These are phyloP conservation scores for Tineola bisselliella DNA, from an alignment of 2,888 invertebrate species.

Conservation along the genomic window DNA sequence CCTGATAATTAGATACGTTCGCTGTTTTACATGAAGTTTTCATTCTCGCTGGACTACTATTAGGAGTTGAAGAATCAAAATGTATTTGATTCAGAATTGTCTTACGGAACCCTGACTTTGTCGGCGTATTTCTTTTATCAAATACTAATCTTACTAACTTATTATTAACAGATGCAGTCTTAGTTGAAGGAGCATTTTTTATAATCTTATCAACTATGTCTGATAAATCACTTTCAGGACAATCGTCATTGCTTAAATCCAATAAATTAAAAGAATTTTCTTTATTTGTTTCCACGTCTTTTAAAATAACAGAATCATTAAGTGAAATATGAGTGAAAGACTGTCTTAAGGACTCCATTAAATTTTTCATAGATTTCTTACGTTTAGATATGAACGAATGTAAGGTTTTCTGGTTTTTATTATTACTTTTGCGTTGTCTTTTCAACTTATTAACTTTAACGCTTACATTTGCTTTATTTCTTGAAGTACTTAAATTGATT, in stretches of 20 bases:
- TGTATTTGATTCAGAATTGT: conserved; percentile 28
- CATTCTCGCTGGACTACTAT: conserved; percentile 33
- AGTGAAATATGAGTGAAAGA: conserved; percentile 32
- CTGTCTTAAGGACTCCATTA: conserved; percentile 25
- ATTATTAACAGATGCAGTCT: conserved; percentile 41
- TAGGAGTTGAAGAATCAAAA: conserved; percentile 52
- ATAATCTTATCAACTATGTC: conserved; percentile 50
- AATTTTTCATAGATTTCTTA: conserved; percentile 29
- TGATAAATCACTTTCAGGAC: conserved; percentile 39
- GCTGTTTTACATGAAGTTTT: conserved; percentile 22
- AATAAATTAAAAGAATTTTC: conserved; percentile 34
- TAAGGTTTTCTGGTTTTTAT: conserved; percentile 42
- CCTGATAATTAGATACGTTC: conserved; percentile 29
- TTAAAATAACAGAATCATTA: not conserved
- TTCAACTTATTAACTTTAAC: conserved; percentile 48
- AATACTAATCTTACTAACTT: conserved; percentile 46
- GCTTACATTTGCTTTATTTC: conserved; percentile 41
- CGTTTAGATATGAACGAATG: conserved; percentile 49
- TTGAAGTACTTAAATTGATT: conserved; percentile 27
- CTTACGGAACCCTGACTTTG: conserved; percentile 28
- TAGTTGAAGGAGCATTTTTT: conserved; percentile 29
- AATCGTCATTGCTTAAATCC: conserved; percentile 28
- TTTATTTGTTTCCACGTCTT: conserved; percentile 18
- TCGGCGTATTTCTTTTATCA: conserved; percentile 31
- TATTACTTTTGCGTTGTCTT: conserved; percentile 39